Conservation (phyloP, 2,888 invertebrate genomes). For the Panopea generosa region DNA sequence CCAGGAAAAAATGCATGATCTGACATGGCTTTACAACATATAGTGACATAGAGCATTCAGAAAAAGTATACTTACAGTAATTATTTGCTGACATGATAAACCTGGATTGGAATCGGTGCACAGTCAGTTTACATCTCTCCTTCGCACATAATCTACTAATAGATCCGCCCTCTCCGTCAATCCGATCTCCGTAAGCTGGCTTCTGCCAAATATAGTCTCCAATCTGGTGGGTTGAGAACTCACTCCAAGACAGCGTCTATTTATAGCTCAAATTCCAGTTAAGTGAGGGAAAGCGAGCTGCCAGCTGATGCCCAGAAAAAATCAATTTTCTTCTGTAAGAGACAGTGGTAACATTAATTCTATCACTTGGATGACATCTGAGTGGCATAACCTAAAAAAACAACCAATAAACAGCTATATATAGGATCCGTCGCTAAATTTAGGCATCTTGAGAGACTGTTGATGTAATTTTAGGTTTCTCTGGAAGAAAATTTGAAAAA, state of each 20-base stretch:
- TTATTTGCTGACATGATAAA: slow-evolving; percentile 41
- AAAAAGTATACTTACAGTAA: slow-evolving; percentile 39
- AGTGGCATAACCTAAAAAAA: background rate
- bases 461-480: no score
- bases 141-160: slow-evolving; percentile 4
- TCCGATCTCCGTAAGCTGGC: background rate
- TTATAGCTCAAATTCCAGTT: slow-evolving; percentile 33
- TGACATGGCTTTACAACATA: no score
- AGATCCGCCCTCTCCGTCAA: background rate
- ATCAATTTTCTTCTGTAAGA: slow-evolving; percentile 49
- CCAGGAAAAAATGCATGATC: no score
- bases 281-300: slow-evolving; percentile 9
- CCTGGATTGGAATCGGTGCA: background rate
- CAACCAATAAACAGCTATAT: no score
- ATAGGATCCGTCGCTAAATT: no score
- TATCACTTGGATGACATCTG: background rate
- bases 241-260: slow-evolving; percentile 30
- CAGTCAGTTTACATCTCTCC: background rate
- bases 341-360: slow-evolving; percentile 14
- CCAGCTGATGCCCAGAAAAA: slow-evolving; percentile 29
- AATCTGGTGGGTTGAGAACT: slow-evolving; percentile 28
- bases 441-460: no score
- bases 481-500: slow-evolving; percentile 8
- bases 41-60: no score
- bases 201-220: slow-evolving; percentile 19